A percentile compares a stretch with the other conserved stretches of the same genome.
phyloP scores from a whole-genome alignment of 2,888 invertebrate species.

The Metallyticus violacea region DNA sequence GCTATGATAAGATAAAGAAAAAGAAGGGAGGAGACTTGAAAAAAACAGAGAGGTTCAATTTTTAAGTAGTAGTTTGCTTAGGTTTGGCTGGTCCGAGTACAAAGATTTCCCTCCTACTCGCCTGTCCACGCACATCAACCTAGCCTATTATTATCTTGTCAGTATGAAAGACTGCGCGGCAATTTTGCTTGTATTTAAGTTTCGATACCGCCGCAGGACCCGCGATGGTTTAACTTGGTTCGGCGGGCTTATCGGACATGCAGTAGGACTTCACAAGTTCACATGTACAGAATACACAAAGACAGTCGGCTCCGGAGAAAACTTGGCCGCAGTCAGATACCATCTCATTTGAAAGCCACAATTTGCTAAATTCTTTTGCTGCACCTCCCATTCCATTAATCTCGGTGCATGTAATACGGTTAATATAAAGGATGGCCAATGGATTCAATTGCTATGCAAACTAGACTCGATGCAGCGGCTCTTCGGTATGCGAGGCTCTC shows the following conservation, averaged over 20 bases:
- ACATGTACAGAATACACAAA: constrained; percentile 13
- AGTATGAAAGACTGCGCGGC: constrained; percentile 21
- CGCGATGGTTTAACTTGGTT: background rate
- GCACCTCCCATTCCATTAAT: background rate
- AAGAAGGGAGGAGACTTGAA: background rate
- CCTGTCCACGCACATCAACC: constrained; percentile 19
- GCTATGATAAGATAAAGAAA: background rate
- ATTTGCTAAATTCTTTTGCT: background rate
- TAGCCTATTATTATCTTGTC: constrained; percentile 28
- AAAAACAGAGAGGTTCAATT: constrained; percentile 14
- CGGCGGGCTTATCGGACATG: constrained; percentile 19
- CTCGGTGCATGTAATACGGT: background rate
- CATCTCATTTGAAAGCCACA: background rate
- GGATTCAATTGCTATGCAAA: background rate
- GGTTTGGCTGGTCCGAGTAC: constrained; percentile 2
- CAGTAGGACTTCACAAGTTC: constrained; percentile 25
- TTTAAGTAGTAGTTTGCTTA: constrained; percentile 28
- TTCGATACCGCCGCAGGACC: background rate
- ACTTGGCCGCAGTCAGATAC: background rate
- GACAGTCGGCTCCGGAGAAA: constrained; percentile 9
- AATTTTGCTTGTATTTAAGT: constrained; percentile 27
- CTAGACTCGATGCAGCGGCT: background rate
- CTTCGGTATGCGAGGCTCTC: background rate
- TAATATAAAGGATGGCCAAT: background rate
- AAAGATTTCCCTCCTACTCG: constrained; percentile 18